Conservation (phyloP, 2,797 vertebrate species). For the Dromococcyx pavoninus region DNA sequence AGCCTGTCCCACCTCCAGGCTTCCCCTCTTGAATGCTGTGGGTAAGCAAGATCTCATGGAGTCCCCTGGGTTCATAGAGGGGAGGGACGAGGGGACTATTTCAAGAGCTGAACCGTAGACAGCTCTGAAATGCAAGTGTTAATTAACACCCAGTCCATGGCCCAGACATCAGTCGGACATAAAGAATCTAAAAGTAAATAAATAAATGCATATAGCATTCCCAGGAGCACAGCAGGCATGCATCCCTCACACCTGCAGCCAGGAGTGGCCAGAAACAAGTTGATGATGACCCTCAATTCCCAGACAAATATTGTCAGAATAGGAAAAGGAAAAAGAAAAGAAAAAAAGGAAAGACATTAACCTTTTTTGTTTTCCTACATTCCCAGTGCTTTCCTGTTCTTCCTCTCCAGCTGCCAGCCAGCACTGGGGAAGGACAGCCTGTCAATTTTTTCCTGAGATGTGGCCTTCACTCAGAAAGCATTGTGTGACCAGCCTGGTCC, state of each 20-base stretch:
- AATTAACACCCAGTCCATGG: not conserved
- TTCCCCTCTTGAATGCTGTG: not conserved
- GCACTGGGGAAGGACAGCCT: not conserved
- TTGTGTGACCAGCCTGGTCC: not conserved
- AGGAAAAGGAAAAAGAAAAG: not conserved
- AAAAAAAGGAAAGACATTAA: not conserved
- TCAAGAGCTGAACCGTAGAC: not conserved
- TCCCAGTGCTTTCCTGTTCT: slow-evolving; percentile 26
- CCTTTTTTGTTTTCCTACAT: slow-evolving; percentile 39
- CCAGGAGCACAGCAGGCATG: fast-evolving
- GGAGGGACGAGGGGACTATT: not conserved
- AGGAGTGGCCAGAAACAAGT: not conserved
- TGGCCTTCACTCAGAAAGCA: not conserved
- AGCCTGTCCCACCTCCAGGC: not conserved
- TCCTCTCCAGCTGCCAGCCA: slow-evolving; percentile 24
- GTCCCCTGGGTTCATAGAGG: not conserved
- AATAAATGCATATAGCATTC: not conserved
- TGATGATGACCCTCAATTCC: not conserved
- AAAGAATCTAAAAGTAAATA: not conserved
- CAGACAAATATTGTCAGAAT: not conserved
- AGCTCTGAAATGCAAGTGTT: not conserved
- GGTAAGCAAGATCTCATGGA: not conserved
- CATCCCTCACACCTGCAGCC: not conserved
- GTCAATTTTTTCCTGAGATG: slow-evolving; percentile 9
- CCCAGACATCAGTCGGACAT: not conserved